phyloP scores from a whole-genome alignment of 2,888 invertebrate species.

The Rotaria magnacalcarata region DNA sequence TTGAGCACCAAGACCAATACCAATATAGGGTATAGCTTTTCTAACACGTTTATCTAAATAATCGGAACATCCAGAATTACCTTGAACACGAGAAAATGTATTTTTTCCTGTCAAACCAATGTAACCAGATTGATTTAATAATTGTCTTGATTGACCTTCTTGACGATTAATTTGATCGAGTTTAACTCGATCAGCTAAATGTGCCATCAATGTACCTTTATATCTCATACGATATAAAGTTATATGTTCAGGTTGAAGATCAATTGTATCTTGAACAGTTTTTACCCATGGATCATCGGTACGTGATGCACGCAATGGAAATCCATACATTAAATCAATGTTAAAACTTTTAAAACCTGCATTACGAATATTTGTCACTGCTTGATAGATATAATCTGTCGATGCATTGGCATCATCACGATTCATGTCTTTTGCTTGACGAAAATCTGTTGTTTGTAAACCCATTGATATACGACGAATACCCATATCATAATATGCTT shows the following conservation, averaged over 20 bases:
- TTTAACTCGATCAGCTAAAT: conserved; percentile 23
- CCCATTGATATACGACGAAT: conserved; percentile 13
- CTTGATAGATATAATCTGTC: background rate
- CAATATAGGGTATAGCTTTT: conserved; percentile 4
- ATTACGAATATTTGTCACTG: background rate
- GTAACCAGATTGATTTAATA: background rate
- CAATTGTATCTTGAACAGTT: conserved; percentile 20
- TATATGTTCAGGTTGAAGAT: conserved; percentile 22
- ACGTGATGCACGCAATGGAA: background rate
- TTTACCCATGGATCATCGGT: conserved; percentile 16
- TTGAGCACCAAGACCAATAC: background rate
- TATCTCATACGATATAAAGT: conserved; percentile 29
- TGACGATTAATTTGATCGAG: conserved; percentile 8
- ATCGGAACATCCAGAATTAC: background rate
- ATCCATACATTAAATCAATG: conserved; percentile 10
- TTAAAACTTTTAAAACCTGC: conserved; percentile 21
- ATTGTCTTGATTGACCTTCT: background rate
- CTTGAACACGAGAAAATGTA: conserved; percentile 1
- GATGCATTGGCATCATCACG: background rate
- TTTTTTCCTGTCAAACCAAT: background rate
- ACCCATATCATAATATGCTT: conserved; percentile 20
- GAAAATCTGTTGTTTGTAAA: conserved; percentile 24
- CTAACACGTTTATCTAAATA: conserved; percentile 5
- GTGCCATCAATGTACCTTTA: conserved; percentile 7
- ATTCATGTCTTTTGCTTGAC: conserved; percentile 2